Evolutionary conservation across 2,797 vertebrate genomes (phyloP).

Genomic region (Pantherophis alleghaniensis): DNA sequence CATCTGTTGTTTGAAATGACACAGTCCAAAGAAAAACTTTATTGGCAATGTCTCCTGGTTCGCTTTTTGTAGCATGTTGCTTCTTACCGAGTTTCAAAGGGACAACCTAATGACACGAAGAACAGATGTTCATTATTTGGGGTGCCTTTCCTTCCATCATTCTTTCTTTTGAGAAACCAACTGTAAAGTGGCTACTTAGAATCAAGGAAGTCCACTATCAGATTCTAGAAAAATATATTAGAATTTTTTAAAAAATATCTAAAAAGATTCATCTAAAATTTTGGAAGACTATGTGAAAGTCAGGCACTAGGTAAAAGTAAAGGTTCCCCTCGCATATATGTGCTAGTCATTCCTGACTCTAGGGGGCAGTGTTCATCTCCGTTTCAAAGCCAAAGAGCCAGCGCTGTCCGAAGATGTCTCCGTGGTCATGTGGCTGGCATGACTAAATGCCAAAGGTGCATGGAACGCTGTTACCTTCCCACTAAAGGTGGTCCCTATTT

Average conservation of each 20-base stretch:
- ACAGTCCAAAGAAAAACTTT: neutral
- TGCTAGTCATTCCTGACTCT: no score
- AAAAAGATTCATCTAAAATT: neutral
- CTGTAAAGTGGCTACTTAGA: neutral
- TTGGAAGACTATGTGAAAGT: neutral
- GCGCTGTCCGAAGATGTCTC: no score
- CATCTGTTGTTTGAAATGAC: neutral
- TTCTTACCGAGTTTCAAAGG: neutral
- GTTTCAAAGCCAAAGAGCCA: no score
- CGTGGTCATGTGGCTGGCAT: no score
- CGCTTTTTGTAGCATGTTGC: neutral
- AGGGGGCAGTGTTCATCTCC: no score
- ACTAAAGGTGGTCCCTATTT: no score
- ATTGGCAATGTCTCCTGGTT: neutral
- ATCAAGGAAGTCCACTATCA: neutral
- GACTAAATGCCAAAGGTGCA: no score
- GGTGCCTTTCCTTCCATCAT: neutral
- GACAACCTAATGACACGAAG: neutral
- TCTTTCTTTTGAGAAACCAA: neutral
- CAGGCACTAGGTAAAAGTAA: no score
- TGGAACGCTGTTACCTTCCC: no score
- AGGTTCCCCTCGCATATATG: no score
- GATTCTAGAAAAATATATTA: neutral
- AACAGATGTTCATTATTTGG: neutral
- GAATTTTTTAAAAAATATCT: no score